Base-by-base conservation (phyloP, 2,113 vertebrate species). In the Pantherophis guttatus region DNA sequence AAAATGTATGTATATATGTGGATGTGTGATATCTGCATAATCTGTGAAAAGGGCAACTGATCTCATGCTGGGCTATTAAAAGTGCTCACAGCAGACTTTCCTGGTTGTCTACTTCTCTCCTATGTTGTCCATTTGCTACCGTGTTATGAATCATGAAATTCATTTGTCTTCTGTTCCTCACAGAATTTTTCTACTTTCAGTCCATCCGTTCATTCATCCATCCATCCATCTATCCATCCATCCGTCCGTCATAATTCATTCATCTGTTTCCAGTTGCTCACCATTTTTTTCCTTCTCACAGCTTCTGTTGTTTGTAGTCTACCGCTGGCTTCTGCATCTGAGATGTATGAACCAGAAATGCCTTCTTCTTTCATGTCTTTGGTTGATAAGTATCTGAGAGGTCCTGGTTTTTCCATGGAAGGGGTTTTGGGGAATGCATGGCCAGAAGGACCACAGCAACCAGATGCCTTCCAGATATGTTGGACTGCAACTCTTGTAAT, bases 201-300 rank as follows among this genome's bases (percentile, higher is more conserved):
- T 55, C 94, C 93, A 19, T 44, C 52, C 52, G 59, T 90, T 23
- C 6, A 4, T 94, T 90, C 44, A 85, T 0, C 12, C 8, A 17
- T 91, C 90, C 44, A 48, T 48, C 44, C 44, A 48, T 48, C 44
- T 5, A 17, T 91, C 90, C 94, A 1, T 86, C 92, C 33, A 48
- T 81, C 94, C 93, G 1, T 86, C 92, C n/a, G 48, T 8, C 88
- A 70, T 88, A 57, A 93, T 88, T 75, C 39, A 91, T 91, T 91
- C 62, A 70, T 93, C 44, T 86, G 52, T 94, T 94, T 92, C 86
- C 88, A 93, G 54, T 62, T 95, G 55, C 62, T 95, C 52, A 86
- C 8, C 87, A 86, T 24, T 95, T 90, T 54, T 95, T 93, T 21
- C 12, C 54, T 23, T 48, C n/a, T 44, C 39, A 86, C 86, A 93